phyloP scores from a whole-genome alignment of 1,140 invertebrate genomes.

The Drosophila bipectinata region DNA sequence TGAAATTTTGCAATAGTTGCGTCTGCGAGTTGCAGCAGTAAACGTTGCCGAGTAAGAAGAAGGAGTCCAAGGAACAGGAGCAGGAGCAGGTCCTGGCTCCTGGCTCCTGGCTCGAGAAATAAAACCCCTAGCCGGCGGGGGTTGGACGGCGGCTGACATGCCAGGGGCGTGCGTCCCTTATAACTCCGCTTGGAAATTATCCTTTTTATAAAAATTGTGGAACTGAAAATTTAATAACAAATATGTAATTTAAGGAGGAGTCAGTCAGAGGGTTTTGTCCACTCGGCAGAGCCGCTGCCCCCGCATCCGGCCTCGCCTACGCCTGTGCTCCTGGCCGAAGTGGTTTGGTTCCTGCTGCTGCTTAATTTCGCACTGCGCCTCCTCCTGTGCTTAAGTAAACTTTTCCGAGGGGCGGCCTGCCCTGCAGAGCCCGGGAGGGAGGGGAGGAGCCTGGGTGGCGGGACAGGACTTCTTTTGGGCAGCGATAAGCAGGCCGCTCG shows the following conservation, averaged over 20 bases:
- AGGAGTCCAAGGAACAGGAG: constrained; percentile 6
- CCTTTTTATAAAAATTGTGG: neutral
- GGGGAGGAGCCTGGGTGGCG: neutral
- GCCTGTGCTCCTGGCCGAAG: constrained; percentile 6
- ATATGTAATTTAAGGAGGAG: neutral
- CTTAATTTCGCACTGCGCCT: constrained; percentile 60
- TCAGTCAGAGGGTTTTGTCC: too few species aligned
- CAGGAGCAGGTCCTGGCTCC: neutral
- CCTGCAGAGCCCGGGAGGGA: too few species aligned
- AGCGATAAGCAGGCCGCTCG: constrained; percentile 53
- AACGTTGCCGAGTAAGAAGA: constrained; percentile 24
- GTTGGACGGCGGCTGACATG: neutral
- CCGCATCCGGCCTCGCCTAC: neutral
- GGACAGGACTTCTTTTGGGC: constrained; percentile 18
- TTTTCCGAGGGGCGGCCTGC: constrained; percentile 18
- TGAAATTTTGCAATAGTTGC: constrained; percentile 75
- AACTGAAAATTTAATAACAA: neutral
- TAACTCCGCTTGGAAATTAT: neutral
- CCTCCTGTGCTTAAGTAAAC: constrained; percentile 59
- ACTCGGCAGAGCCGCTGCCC: neutral
- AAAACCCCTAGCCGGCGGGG: constrained; percentile 35
- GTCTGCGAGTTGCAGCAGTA: constrained; percentile 55
- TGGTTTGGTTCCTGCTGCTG: constrained; percentile 55
- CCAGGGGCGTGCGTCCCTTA: neutral
- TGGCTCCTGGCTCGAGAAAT: constrained; percentile 33